Conservation (phyloP, 2,888 invertebrate genomes). For the Hydraecia micacea region DNA sequence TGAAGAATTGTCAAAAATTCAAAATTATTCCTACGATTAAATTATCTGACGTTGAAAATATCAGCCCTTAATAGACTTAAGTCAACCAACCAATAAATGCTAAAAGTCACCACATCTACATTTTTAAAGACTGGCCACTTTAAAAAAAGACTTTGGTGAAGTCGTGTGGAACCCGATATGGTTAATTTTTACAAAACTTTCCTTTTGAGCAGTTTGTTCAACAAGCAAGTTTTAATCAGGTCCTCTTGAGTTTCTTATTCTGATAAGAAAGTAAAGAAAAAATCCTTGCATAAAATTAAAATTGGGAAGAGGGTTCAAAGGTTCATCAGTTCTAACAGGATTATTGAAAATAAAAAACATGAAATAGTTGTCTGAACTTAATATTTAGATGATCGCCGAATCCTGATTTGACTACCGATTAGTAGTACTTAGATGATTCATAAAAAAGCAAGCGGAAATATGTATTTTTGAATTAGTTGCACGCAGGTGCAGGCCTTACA, state of each 20-base stretch:
- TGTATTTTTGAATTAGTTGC: background rate
- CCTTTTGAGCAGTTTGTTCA: slow-evolving; percentile 12
- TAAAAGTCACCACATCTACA: background rate
- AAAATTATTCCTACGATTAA: too few species aligned
- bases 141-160: background rate
- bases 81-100: background rate
- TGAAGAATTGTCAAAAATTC: too few species aligned
- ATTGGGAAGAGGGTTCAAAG: background rate
- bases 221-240: slow-evolving; percentile 23
- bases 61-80: background rate
- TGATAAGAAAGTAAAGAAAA: slow-evolving; percentile 9
- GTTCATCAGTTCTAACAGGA: too few species aligned
- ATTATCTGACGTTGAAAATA: too few species aligned
- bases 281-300: slow-evolving; percentile 22
- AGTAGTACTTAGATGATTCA: background rate
- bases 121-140: background rate
- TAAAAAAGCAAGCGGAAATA: background rate
- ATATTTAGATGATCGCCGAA: too few species aligned
- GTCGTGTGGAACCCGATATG: slow-evolving; percentile 12
- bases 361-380: background rate
- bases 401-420: too few species aligned
- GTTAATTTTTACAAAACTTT: slow-evolving; percentile 24
- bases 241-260: slow-evolving; percentile 3
- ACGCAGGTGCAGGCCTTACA: background rate
- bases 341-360: background rate